phyloP scores from a whole-genome alignment of 1,140 invertebrate species.

The Listronotus oregonensis region DNA sequence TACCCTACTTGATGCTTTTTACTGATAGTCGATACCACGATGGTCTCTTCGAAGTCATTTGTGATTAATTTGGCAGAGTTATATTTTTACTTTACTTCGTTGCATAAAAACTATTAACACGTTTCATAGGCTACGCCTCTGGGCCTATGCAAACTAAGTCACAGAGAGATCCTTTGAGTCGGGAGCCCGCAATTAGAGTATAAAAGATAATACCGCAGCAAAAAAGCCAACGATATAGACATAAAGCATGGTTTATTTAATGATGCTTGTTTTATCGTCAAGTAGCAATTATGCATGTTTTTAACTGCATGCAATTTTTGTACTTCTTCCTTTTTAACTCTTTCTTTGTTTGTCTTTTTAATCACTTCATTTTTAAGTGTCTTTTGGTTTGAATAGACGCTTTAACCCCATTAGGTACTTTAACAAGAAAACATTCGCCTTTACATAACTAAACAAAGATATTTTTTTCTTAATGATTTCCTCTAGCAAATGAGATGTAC shows the following conservation, averaged over 20 bases:
- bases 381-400: neutral
- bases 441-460: too few species aligned
- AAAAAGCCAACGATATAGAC: constrained; percentile 18
- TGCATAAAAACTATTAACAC: too few species aligned
- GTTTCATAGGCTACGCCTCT: neutral
- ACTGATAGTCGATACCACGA: too few species aligned
- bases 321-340: constrained; percentile 2
- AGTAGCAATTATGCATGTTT: constrained; percentile 20
- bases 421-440: too few species aligned
- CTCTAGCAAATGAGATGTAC: too few species aligned
- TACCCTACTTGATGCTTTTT: too few species aligned
- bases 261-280: constrained; percentile 19
- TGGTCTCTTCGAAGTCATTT: too few species aligned
- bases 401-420: neutral
- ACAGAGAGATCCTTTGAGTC: constrained; percentile 6
- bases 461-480: too few species aligned
- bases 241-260: constrained; percentile 24
- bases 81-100: too few species aligned
- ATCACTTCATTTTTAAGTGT: constrained; percentile 1
- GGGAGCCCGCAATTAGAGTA: constrained; percentile 12
- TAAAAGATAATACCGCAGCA: constrained; percentile 14
- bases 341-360: neutral
- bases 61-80: too few species aligned
- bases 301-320: constrained; percentile 19
- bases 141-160: constrained; percentile 9